A percentile compares a stretch with the other conserved stretches of the same genome.
These are phyloP conservation scores for Agonopterix arenella DNA, from an alignment of 2,888 invertebrate species.

Conservation along the genomic window DNA sequence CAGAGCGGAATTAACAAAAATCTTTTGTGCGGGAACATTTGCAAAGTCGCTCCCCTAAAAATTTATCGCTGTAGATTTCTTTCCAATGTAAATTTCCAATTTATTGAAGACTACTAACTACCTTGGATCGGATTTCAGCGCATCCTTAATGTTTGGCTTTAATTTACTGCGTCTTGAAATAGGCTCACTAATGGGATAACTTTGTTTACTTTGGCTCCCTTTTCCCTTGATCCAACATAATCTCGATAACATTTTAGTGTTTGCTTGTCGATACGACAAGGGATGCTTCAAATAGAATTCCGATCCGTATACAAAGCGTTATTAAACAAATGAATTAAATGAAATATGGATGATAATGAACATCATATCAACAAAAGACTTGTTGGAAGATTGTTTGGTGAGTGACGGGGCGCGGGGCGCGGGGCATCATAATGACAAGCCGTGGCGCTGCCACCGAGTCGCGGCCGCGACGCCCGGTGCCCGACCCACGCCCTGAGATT, in stretches of 20 bases:
- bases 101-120: slow-evolving; percentile 22
- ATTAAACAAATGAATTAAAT: too few species aligned
- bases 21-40: too few species aligned
- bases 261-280: background rate
- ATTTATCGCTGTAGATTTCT: slow-evolving; percentile 17
- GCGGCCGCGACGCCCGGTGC: slow-evolving; percentile 25
- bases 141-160: slow-evolving; percentile 28
- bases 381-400: slow-evolving; percentile 30
- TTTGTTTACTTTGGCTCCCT: slow-evolving; percentile 24
- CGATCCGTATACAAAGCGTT: too few species aligned
- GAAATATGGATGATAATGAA: slow-evolving; percentile 5
- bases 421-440: slow-evolving; percentile 10
- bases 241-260: slow-evolving; percentile 14
- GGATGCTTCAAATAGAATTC: background rate
- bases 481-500: slow-evolving; percentile 47
- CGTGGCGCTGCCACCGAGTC: slow-evolving; percentile 14
- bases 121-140: slow-evolving; percentile 25
- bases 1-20: too few species aligned
- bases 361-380: slow-evolving; percentile 17
- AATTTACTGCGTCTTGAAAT: slow-evolving; percentile 37
- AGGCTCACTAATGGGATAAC: slow-evolving; percentile 25
- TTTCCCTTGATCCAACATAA: slow-evolving; percentile 17
- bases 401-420: slow-evolving; percentile 8
- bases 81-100: slow-evolving; percentile 25
- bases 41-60: background rate